A percentile compares a stretch with the other conserved stretches of the same genome.
Evolutionary conservation across 2,113 vertebrate species (phyloP).

Genomic region (Camelus dromedarius): DNA sequence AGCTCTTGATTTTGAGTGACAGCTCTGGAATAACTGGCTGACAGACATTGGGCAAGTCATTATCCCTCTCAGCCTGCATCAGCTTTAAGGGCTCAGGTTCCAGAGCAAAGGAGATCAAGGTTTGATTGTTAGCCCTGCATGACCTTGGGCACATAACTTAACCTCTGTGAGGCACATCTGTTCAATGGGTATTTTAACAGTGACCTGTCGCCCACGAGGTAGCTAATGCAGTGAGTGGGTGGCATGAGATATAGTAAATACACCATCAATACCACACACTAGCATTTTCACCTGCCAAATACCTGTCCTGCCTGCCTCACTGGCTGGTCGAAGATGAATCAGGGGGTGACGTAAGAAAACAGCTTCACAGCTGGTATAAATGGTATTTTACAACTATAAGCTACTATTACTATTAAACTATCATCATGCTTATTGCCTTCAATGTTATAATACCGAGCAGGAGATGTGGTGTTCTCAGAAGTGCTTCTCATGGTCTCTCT

Average conservation of each 20-base stretch:
- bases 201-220: background rate
- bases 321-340: background rate
- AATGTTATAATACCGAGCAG: background rate
- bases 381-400: background rate
- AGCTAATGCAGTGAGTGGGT: background rate
- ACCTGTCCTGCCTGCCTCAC: background rate
- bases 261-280: background rate
- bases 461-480: conserved; percentile 15
- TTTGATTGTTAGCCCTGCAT: background rate
- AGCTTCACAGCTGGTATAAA: background rate
- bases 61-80: background rate
- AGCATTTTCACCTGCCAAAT: background rate
- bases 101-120: background rate
- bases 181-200: background rate
- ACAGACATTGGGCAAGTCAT: background rate
- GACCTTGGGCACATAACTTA: background rate
- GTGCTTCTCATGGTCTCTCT: background rate
- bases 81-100: background rate
- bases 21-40: background rate
- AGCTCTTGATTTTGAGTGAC: background rate
- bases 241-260: background rate
- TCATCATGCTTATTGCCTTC: conserved; percentile 8
- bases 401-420: conserved; percentile 4
- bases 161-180: background rate
- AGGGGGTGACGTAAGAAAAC: background rate